phyloP scores from a whole-genome alignment of 2,797 vertebrate species.

The Oryzias dopingdopingensis region DNA sequence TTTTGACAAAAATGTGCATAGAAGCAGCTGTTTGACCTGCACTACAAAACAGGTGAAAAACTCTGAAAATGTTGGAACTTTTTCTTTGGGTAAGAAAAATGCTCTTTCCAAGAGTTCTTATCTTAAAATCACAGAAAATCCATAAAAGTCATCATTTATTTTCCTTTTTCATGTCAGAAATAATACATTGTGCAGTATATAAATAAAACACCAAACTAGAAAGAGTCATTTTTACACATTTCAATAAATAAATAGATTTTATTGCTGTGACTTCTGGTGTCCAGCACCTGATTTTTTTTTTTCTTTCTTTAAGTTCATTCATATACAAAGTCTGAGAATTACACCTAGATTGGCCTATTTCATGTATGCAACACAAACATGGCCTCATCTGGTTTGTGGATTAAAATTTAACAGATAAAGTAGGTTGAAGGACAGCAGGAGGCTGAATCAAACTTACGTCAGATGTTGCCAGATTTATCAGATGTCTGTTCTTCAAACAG shows the following conservation, averaged over 20 bases:
- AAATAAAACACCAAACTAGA: conserved; percentile 74
- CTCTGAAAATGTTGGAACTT: too few species aligned
- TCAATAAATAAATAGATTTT: conserved; percentile 91
- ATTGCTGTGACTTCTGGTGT: conserved; percentile 62
- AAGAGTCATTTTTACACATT: conserved; percentile 55
- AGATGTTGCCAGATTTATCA: conserved; percentile 32
- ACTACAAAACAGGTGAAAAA: too few species aligned
- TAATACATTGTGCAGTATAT: conserved; percentile 78
- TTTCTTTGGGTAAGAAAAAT: too few species aligned
- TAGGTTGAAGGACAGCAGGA: conserved; percentile 63
- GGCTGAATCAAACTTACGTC: conserved; percentile 27
- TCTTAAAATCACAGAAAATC: background rate
- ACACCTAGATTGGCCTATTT: conserved; percentile 34
- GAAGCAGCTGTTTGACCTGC: too few species aligned
- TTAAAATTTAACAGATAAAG: conserved; percentile 66
- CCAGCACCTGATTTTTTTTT: conserved; percentile 64
- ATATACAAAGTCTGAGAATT: conserved; percentile 35
- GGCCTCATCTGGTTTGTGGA: conserved; percentile 42
- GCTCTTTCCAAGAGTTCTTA: too few species aligned
- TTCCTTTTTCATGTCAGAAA: conserved; percentile 32
- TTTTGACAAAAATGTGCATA: background rate
- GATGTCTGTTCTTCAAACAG: conserved; percentile 48
- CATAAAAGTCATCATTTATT: conserved; percentile 36
- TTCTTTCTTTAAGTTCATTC: background rate
- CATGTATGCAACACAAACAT: conserved; percentile 52